These are phyloP conservation scores for Troides aeacus DNA, from an alignment of 2,888 invertebrate species.

Conservation along the genomic window DNA sequence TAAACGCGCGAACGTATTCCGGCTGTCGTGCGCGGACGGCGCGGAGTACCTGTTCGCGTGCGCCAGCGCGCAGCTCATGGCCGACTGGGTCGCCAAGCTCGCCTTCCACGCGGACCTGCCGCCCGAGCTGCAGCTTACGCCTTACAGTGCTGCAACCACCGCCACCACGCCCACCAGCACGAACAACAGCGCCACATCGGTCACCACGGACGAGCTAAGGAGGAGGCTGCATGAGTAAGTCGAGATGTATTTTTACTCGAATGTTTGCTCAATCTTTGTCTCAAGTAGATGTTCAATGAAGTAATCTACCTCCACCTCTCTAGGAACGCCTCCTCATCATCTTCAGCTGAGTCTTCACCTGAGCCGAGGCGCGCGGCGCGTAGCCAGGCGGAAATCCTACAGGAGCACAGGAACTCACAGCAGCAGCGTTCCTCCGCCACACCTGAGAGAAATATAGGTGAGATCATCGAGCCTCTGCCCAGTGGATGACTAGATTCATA, in stretches of 20 bases:
- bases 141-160: constrained; percentile 83
- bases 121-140: constrained; percentile 92
- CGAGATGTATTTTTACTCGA: no score
- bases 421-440: constrained; percentile 36
- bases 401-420: constrained; percentile 54
- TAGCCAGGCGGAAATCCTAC: constrained; percentile 71
- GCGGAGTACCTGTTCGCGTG: constrained; percentile 96
- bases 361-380: constrained; percentile 56
- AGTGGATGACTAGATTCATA: no score
- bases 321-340: constrained; percentile 72
- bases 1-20: constrained; percentile 96
- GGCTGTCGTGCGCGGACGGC: constrained; percentile 92
- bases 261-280: background rate
- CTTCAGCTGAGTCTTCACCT: constrained; percentile 61
- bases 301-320: background rate
- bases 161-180: constrained; percentile 68
- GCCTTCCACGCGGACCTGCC: constrained; percentile 95
- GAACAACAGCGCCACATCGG: no score
- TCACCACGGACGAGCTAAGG: constrained; percentile 45
- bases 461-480: constrained; percentile 14
- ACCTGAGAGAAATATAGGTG: constrained; percentile 53
- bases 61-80: constrained; percentile 85
- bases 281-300: background rate
- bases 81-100: constrained; percentile 95
- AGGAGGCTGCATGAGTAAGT: constrained; percentile 59